Percentiles rank a stretch among this genome's conserved stretches.
phyloP scores from a whole-genome alignment of 2,797 vertebrate species.

The Pangasius krempfi region DNA sequence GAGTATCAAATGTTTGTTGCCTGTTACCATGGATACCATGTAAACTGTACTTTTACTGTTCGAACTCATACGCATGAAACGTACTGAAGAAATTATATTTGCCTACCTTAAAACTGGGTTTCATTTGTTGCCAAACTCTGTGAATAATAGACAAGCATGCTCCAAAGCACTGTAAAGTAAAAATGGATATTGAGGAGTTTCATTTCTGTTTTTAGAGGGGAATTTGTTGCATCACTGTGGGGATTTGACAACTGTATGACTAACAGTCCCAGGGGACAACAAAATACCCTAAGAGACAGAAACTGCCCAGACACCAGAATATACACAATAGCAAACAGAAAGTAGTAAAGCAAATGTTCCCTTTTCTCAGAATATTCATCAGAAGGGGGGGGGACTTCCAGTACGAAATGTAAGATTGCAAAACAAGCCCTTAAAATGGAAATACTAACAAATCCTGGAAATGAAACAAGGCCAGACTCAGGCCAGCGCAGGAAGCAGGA shows the following conservation, averaged over 20 bases:
- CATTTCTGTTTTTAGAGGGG: slow-evolving; percentile 46
- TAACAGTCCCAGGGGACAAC: slow-evolving; percentile 12
- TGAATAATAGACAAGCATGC: neutral
- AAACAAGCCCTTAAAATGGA: slow-evolving; percentile 61
- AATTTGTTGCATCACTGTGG: slow-evolving; percentile 41
- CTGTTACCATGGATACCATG: slow-evolving; percentile 25
- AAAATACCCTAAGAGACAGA: neutral
- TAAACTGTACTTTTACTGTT: neutral
- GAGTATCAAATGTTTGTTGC: neutral
- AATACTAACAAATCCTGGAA: slow-evolving; percentile 66
- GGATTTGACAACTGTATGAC: slow-evolving; percentile 41
- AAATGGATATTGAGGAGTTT: slow-evolving; percentile 33
- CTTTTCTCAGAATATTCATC: slow-evolving; percentile 14
- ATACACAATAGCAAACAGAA: neutral
- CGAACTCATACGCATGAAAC: neutral
- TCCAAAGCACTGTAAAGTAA: neutral
- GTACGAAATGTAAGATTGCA: slow-evolving; percentile 26
- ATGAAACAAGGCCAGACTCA: slow-evolving; percentile 50
- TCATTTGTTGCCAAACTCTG: neutral
- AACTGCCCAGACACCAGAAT: neutral
- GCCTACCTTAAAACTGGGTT: neutral
- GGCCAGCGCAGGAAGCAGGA: slow-evolving; percentile 55
- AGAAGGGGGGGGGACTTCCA: slow-evolving; percentile 39
- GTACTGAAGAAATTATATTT: neutral
- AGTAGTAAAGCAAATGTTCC: neutral